Percentiles rank a stretch among this genome's conserved stretches.
These are phyloP conservation scores for Daubentonia madagascariensis DNA, from an alignment of 2,113 vertebrate species.

Conservation along the genomic window DNA sequence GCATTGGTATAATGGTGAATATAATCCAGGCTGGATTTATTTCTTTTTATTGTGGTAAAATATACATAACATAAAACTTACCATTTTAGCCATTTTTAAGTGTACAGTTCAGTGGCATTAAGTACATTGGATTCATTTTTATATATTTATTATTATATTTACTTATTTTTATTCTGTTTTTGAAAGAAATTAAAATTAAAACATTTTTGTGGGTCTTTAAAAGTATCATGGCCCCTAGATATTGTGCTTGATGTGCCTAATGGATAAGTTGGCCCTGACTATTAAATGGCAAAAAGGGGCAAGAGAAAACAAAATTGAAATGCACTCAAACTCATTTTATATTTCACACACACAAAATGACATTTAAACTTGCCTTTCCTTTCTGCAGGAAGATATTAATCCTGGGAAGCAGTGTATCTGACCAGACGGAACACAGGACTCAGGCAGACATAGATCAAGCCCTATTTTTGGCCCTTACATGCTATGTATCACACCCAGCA, in stretches of 20 bases:
- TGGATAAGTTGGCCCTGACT: neutral
- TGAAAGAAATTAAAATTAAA: constrained; percentile 21
- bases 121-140: neutral
- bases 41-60: constrained; percentile 8
- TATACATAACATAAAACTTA: neutral
- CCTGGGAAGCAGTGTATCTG: neutral
- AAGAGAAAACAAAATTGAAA: constrained; percentile 28
- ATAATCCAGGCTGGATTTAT: neutral
- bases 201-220: neutral
- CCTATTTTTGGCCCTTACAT: neutral
- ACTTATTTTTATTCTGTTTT: constrained; percentile 20
- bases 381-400: neutral
- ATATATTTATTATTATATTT: neutral
- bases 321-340: constrained; percentile 24
- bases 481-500: neutral
- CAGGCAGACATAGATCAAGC: neutral
- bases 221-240: neutral
- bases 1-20: neutral
- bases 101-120: neutral
- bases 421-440: neutral
- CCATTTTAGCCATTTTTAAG: neutral
- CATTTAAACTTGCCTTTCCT: neutral
- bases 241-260: neutral
- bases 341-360: neutral
- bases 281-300: neutral